phyloP scores from a whole-genome alignment of 2,113 vertebrate genomes.

The Macrotis lagotis region DNA sequence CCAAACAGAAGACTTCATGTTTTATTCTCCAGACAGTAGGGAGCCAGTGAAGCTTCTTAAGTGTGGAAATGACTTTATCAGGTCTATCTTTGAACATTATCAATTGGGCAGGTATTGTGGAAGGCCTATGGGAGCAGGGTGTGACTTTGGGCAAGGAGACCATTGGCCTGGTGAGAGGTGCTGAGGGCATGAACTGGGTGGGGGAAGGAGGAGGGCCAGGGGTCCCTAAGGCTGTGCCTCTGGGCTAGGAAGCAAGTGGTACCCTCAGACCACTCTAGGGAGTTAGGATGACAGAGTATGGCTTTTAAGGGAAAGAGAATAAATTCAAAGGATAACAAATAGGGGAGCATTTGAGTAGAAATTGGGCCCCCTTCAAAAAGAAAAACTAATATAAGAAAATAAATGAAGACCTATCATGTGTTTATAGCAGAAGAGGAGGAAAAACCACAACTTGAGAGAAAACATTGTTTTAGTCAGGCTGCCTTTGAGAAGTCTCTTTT shows the following conservation, averaged over 20 bases:
- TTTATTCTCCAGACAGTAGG: too few species aligned
- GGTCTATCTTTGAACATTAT: too few species aligned
- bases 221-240: background rate
- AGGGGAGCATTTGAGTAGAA: too few species aligned
- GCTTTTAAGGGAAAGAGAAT: too few species aligned
- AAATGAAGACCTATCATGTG: background rate
- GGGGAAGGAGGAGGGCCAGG: too few species aligned
- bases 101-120: too few species aligned
- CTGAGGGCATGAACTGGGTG: background rate
- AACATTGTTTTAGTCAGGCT: background rate
- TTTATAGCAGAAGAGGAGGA: background rate
- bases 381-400: too few species aligned
- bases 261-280: background rate
- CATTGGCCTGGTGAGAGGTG: slow-evolving; percentile 35
- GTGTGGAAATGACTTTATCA: too few species aligned
- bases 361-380: too few species aligned
- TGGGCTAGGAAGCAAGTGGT: background rate
- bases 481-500: background rate
- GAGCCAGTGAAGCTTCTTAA: too few species aligned
- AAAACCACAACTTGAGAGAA: background rate
- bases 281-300: too few species aligned
- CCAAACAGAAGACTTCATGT: background rate
- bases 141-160: slow-evolving; percentile 14
- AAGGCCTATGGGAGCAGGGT: background rate
- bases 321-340: too few species aligned